phyloP scores from a whole-genome alignment of 1,140 invertebrate species.

The Zaprionus davidi region DNA sequence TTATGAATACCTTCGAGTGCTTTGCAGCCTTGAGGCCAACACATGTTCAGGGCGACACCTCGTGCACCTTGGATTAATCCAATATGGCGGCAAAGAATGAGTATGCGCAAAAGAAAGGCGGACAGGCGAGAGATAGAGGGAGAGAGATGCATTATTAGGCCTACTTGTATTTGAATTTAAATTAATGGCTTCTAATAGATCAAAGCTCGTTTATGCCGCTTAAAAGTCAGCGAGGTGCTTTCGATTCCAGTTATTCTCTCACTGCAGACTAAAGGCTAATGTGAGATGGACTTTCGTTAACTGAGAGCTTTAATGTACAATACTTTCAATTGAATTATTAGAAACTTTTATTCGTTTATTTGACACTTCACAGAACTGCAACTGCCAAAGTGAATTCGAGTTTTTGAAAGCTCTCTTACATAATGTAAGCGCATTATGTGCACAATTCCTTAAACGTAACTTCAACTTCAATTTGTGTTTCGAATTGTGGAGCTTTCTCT shows the following conservation, averaged over 20 bases:
- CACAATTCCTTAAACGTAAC: too few relatives aligned
- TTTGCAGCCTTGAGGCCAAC: neutral
- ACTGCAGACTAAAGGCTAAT: too few relatives aligned
- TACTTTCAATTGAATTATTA: neutral
- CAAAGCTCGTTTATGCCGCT: neutral
- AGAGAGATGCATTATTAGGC: neutral
- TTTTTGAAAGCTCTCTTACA: too few relatives aligned
- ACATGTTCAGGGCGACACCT: neutral
- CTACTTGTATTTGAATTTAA: neutral
- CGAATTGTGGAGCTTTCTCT: too few relatives aligned
- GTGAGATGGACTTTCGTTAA: too few relatives aligned
- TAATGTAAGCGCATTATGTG: too few relatives aligned
- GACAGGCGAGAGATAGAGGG: neutral
- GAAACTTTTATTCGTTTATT: neutral
- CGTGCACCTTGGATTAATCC: neutral
- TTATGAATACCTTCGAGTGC: constrained; percentile 8
- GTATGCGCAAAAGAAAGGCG: neutral
- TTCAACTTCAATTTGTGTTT: too few relatives aligned
- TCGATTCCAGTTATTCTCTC: neutral
- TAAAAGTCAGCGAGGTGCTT: neutral
- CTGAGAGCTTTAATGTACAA: neutral
- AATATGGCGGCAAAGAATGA: neutral
- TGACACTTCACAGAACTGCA: too few relatives aligned
- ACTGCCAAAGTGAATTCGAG: too few relatives aligned
- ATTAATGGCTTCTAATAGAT: neutral